Conservation (phyloP, 2,113 vertebrate species). For the Atrichornis clamosus region DNA sequence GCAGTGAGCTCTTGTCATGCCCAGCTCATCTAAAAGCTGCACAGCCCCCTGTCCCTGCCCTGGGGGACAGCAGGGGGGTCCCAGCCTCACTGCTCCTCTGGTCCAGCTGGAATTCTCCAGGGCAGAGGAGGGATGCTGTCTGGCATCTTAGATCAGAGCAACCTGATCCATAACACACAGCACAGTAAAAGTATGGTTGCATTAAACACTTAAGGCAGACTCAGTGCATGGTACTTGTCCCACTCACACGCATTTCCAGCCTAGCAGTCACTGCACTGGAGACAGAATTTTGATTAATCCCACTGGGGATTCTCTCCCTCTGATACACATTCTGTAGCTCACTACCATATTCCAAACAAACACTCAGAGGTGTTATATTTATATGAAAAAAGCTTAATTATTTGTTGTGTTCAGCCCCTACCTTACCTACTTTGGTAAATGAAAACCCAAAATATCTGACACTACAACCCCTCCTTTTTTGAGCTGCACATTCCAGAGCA, state of each 20-base stretch:
- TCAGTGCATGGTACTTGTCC: neutral
- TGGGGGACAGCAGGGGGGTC: neutral
- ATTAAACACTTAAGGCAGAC: neutral
- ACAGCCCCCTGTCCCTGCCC: neutral
- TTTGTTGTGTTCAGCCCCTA: neutral
- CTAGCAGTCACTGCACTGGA: neutral
- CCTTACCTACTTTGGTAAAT: neutral
- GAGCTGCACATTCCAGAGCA: neutral
- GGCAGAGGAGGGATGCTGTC: neutral
- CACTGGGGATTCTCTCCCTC: neutral
- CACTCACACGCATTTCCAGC: neutral
- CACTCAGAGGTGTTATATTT: neutral
- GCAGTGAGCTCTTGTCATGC: neutral
- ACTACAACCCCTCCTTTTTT: neutral
- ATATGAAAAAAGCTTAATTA: neutral
- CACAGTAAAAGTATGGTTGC: neutral
- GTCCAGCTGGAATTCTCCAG: neutral
- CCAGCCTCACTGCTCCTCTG: neutral
- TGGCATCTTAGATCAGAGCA: neutral
- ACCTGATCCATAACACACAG: neutral
- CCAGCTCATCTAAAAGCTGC: neutral
- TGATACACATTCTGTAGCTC: neutral
- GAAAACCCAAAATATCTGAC: neutral
- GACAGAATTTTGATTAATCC: conserved; percentile 7
- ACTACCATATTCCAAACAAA: neutral